Percentiles rank a stretch among this genome's conserved stretches.
phyloP scores from a whole-genome alignment of 2,888 invertebrate species.

The Adineta ricciae region DNA sequence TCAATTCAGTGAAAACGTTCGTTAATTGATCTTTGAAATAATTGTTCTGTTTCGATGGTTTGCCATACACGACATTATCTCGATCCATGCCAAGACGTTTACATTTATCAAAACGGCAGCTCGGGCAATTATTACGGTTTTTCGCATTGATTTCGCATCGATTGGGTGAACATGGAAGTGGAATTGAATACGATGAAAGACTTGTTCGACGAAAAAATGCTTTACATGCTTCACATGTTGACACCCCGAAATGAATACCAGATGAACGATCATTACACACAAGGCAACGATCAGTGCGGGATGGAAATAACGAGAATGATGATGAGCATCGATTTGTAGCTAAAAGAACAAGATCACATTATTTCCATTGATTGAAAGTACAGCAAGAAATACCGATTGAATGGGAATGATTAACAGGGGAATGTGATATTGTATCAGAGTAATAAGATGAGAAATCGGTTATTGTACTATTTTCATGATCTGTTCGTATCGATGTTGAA shows the following conservation, averaged over 20 bases:
- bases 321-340: no score
- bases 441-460: background rate
- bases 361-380: background rate
- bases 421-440: background rate
- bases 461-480: background rate
- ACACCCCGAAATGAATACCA: conserved; percentile 21
- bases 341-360: no score
- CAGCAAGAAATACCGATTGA: background rate
- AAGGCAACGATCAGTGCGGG: background rate
- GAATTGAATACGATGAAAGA: background rate
- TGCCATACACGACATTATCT: conserved; percentile 16
- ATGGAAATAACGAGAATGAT: background rate
- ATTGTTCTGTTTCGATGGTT: background rate
- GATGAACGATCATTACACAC: background rate
- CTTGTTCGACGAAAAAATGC: conserved; percentile 19
- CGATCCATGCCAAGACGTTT: conserved; percentile 16
- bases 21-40: background rate
- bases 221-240: conserved; percentile 25
- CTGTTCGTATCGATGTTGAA: background rate
- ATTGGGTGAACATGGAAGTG: background rate
- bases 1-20: background rate
- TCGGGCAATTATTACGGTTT: conserved; percentile 14
- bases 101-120: conserved; percentile 19
- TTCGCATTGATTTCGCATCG: background rate
- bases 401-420: background rate